Evolutionary conservation across 2,888 invertebrate genomes (phyloP), one percentile per base, ranked within the genome.

Genomic region (Morpho achilles): DNA sequence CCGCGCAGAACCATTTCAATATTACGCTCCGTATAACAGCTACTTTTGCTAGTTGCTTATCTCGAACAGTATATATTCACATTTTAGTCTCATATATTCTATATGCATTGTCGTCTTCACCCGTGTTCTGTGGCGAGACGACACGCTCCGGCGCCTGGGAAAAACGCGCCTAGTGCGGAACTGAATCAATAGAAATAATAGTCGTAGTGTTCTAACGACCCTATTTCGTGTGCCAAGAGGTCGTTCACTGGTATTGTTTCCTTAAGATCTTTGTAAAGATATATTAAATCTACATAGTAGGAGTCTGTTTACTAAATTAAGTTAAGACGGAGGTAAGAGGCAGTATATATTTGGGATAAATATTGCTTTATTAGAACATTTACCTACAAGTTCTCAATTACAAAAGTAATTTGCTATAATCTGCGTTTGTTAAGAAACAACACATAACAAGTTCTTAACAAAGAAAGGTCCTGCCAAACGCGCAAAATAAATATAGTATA

Each of bases 61-160:
- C 42, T 43, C 42, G 4, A 10, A 49, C 8, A 39, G 16, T 53
- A 46, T 44, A 39, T 52, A 23, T 49, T 43, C 49, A 55, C 32
- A 8, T 56, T 42, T 43, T 23, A 6, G 23, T 57, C 52, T 43
- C 57, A 44, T 51, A 60, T 60, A 53, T 59, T 61, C 48, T 56
- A 1, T 16, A 16, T 16, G 16, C 16, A 16, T 16, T 16, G 16
- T 16, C 16, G 61, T 48, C 59, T 61, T 55, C 52, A 50, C 43
- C 55, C 47, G 46, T 45, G 44, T 47, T 39, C 52, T 44, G 56
- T 55, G 55, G 57, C 71, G 75, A 80, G 77, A 76, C 80, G 79
- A 70, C 65, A 83, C 79, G 86, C 77, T 78, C 76, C 76, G 82
- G 65, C 74, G 85, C 82, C 79, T 87, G 86, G 80, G 86, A 87